These are phyloP conservation scores for Stenoptilia bipunctidactyla DNA, from an alignment of 2,888 invertebrate species.

Conservation along the genomic window DNA sequence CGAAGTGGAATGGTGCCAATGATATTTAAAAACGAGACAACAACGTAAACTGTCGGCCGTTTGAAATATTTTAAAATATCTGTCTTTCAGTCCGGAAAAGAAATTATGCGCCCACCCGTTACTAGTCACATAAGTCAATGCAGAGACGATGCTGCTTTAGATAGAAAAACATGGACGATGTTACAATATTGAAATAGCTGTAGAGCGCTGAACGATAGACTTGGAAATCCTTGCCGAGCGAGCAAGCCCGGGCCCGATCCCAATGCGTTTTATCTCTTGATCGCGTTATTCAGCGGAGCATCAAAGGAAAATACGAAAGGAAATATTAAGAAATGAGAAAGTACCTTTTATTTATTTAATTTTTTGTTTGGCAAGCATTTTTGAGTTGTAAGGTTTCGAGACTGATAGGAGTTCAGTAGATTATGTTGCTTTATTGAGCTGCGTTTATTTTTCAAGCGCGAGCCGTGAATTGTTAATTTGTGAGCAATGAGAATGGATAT, in stretches of 20 bases:
- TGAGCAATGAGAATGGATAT: neutral
- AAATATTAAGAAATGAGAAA: slow-evolving; percentile 50
- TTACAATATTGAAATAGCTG: slow-evolving; percentile 33
- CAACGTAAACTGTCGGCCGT: slow-evolving; percentile 20
- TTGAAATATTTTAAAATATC: slow-evolving; percentile 23
- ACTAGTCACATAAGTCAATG: neutral
- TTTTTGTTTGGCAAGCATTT: slow-evolving; percentile 36
- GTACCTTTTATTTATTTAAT: slow-evolving; percentile 44
- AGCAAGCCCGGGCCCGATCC: slow-evolving; percentile 34
- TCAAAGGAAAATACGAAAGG: slow-evolving; percentile 55
- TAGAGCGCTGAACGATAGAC: slow-evolving; percentile 22
- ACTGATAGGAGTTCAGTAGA: neutral
- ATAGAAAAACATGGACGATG: neutral
- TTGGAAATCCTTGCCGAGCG: slow-evolving; percentile 38
- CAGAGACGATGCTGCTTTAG: neutral
- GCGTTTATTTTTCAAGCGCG: no score
- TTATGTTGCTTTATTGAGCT: neutral
- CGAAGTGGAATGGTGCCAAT: slow-evolving; percentile 28
- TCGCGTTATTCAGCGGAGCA: slow-evolving; percentile 62
- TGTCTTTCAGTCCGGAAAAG: slow-evolving; percentile 19
- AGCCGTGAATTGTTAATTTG: no score
- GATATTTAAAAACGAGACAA: slow-evolving; percentile 22
- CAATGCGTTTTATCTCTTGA: slow-evolving; percentile 61
- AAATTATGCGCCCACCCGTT: slow-evolving; percentile 12
- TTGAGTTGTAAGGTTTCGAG: slow-evolving; percentile 6